These are phyloP conservation scores for Acrocephalus kingi DNA, from an alignment of 2,113 vertebrate genomes.

Conservation along the genomic window DNA sequence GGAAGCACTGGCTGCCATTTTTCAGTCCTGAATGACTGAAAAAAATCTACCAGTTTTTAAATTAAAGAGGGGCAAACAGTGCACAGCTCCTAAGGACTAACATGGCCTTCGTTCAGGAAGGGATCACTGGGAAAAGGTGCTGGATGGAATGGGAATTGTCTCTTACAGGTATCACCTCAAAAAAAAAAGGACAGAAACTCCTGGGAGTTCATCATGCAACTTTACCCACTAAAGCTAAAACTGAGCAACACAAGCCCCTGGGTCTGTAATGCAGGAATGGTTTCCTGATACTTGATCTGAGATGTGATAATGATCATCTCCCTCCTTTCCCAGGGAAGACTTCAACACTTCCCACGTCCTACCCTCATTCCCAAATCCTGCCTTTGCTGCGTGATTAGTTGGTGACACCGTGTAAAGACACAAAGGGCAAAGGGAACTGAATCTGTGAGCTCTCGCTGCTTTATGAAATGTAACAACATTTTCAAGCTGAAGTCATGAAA, in stretches of 20 bases:
- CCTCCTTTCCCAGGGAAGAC: not conserved
- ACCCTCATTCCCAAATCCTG: not conserved
- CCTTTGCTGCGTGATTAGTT: not conserved
- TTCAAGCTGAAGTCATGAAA: not conserved
- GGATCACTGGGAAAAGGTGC: not conserved
- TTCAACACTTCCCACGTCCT: not conserved
- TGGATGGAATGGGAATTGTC: not conserved
- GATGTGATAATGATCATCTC: not conserved
- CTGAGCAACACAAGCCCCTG: not conserved
- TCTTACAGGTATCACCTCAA: not conserved
- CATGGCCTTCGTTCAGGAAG: not conserved
- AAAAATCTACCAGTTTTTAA: not conserved
- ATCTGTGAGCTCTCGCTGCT: not conserved
- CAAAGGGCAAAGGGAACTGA: not conserved
- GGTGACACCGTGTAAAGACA: not conserved
- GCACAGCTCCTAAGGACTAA: not conserved
- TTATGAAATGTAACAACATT: not conserved
- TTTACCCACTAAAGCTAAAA: not conserved
- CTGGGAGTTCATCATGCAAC: not conserved
- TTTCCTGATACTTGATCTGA: not conserved
- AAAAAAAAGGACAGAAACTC: not conserved
- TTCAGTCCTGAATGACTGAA: not conserved
- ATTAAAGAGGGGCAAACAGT: not conserved
- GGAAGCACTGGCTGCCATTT: not conserved
- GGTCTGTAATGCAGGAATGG: not conserved